Base-by-base conservation (phyloP, 2,888 invertebrate species). In the Itoplectis maculator region DNA sequence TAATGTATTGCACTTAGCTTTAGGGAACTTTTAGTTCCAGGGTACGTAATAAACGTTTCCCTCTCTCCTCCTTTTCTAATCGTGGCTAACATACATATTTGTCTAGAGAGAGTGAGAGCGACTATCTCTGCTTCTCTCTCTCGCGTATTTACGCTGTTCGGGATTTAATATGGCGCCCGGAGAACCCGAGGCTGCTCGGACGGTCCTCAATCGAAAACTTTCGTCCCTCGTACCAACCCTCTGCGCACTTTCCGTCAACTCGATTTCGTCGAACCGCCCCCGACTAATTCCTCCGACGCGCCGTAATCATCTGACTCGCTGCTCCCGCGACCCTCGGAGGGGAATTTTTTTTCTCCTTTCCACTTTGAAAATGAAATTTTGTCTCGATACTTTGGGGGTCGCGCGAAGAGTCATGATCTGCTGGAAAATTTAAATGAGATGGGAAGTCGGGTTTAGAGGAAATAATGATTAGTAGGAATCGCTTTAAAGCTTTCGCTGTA, bases 181-280 rank as follows among this genome's bases (percentile, higher is more conserved):
- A 20, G 13, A 61, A 13, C 9, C 18, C n/a, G 61, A 23, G 45
- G 42, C 23, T 5, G 0, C n/a, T 40, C 40, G 18, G 42, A 63
- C 63, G 63, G 11, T n/a, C 9, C 42, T 9, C 37, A 15, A 3
- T 9, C 40, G 45, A 49, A 68, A 68, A 54, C 68, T 68, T 76
- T 56, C 29, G 47, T 18, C 70, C 56, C 56, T 20, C 5, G 23
- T 20, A 20, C 0, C 23, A 7, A n/a, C 54, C 11, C 54, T 51
- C 3, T 42, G n/a, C 40, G 20, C 23, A 40, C 20, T 54, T 13
- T 54, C 37, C 40, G 75, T 76, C 66, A 76, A 66, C 47, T 59
- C 66, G 56, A 76, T 76, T 68, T 76, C 56, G 54, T 54, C 47
- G 45, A 66, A 7, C 54, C 66, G 61, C 47, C 73, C 35, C 56